Conservation (phyloP, 2,888 invertebrate genomes). For the Odontothrips loti region DNA sequence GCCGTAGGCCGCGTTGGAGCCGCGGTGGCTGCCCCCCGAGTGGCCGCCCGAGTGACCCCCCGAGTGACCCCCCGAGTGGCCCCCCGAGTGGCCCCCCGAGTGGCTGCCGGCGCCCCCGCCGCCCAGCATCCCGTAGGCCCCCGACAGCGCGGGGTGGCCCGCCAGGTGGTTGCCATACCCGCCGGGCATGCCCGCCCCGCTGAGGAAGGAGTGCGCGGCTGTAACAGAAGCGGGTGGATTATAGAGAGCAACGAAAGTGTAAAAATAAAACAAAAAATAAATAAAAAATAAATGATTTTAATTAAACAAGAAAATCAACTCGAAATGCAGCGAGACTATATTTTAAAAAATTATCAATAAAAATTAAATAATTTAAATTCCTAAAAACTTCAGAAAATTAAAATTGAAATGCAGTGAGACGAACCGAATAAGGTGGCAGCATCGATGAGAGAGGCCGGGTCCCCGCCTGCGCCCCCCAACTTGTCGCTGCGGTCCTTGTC, state of each 20-base stretch:
- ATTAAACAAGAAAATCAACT: too few relatives aligned
- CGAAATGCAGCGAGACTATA: too few relatives aligned
- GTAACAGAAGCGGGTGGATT: slow-evolving; percentile 16
- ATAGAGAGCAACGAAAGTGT: neutral
- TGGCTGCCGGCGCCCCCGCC: slow-evolving; percentile 36
- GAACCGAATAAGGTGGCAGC: slow-evolving; percentile 73
- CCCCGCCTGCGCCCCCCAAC: slow-evolving; percentile 50
- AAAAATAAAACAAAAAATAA: neutral
- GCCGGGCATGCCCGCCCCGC: slow-evolving; percentile 37
- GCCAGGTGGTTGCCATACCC: slow-evolving; percentile 45
- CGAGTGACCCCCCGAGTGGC: slow-evolving; percentile 37
- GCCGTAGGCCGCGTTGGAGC: slow-evolving; percentile 43
- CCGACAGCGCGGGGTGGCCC: slow-evolving; percentile 48
- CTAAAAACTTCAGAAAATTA: too few relatives aligned
- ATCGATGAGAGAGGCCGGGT: slow-evolving; percentile 70
- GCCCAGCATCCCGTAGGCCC: slow-evolving; percentile 38
- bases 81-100: slow-evolving; percentile 43
- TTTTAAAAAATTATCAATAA: too few relatives aligned
- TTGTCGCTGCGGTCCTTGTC: slow-evolving; percentile 58
- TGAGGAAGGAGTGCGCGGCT: slow-evolving; percentile 31
- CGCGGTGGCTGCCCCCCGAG: slow-evolving; percentile 47
- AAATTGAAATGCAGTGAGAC: too few relatives aligned
- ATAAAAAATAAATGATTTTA: too few relatives aligned
- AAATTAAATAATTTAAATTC: too few relatives aligned
- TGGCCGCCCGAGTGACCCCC: slow-evolving; percentile 42